These are phyloP conservation scores for Pseudomyrmex concolor DNA, from an alignment of 1,140 invertebrate species.

Conservation along the genomic window DNA sequence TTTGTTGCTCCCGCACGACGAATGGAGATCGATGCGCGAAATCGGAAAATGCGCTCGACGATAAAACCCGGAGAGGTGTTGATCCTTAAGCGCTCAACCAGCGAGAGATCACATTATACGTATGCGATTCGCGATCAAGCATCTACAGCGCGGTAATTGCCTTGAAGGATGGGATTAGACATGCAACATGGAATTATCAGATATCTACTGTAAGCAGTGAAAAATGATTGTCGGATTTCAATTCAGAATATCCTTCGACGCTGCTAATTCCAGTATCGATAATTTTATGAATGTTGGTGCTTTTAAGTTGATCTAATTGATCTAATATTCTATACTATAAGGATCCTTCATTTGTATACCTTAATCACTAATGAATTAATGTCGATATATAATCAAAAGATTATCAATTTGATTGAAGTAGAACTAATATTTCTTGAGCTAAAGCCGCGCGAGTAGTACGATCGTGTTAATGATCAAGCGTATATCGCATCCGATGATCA, in stretches of 20 bases:
- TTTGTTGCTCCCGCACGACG: constrained; percentile 41
- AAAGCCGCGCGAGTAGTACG: neutral
- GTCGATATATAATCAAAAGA: too few species aligned
- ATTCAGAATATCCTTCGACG: constrained; percentile 1
- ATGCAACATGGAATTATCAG: constrained; percentile 24
- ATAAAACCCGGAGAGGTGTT: neutral
- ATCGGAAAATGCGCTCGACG: constrained; percentile 40
- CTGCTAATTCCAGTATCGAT: neutral
- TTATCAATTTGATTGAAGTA: neutral
- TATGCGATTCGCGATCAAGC: constrained; percentile 8
- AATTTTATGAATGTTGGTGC: neutral
- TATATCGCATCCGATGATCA: neutral
- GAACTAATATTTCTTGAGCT: constrained; percentile 5
- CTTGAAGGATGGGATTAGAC: constrained; percentile 28
- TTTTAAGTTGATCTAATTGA: neutral
- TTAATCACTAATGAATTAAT: too few species aligned
- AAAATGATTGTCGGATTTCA: constrained; percentile 31
- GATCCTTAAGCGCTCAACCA: constrained; percentile 34
- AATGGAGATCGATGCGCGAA: constrained; percentile 42
- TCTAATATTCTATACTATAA: neutral
- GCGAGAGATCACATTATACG: constrained; percentile 25
- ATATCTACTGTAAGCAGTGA: neutral
- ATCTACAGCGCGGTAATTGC: constrained; percentile 35
- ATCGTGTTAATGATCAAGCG: neutral
- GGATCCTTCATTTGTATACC: neutral